Conservation (phyloP, 2,113 vertebrate genomes). For the Gobio gobio region DNA sequence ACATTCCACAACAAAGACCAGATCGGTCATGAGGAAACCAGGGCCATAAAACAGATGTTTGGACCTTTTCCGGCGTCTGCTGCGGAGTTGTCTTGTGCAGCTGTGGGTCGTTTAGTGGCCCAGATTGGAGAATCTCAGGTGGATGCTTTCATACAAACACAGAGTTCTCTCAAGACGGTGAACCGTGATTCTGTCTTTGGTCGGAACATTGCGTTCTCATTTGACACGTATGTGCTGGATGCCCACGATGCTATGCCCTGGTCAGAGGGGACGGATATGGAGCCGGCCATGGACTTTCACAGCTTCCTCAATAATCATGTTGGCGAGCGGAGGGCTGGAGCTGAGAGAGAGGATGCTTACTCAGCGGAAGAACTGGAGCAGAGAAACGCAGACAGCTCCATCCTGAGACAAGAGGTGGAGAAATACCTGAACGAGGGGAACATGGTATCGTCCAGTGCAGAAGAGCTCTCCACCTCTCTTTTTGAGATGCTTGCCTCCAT, state of each 20-base stretch:
- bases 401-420: slow-evolving; percentile 88
- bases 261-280: slow-evolving; percentile 66
- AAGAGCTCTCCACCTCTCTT: slow-evolving; percentile 93
- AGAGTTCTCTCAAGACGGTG: slow-evolving; percentile 68
- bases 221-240: slow-evolving; percentile 89
- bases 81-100: slow-evolving; percentile 82
- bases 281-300: slow-evolving; percentile 80
- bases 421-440: slow-evolving; percentile 85
- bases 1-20: slow-evolving; percentile 86
- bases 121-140: slow-evolving; percentile 78
- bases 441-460: slow-evolving; percentile 83
- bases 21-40: slow-evolving; percentile 87
- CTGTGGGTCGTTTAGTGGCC: slow-evolving; percentile 80
- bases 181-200: slow-evolving; percentile 78
- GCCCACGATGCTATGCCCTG: slow-evolving; percentile 81
- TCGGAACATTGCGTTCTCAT: slow-evolving; percentile 88
- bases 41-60: slow-evolving; percentile 93
- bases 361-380: slow-evolving; percentile 63
- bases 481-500: slow-evolving; percentile 97
- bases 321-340: slow-evolving; percentile 69
- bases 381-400: slow-evolving; percentile 67
- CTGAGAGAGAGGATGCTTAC: slow-evolving; percentile 68
- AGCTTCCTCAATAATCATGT: slow-evolving; percentile 84
- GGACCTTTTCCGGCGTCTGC: slow-evolving; percentile 91
- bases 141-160: slow-evolving; percentile 78